Base-by-base conservation (phyloP, 2,888 invertebrate species). In the Cephus pulcher region DNA sequence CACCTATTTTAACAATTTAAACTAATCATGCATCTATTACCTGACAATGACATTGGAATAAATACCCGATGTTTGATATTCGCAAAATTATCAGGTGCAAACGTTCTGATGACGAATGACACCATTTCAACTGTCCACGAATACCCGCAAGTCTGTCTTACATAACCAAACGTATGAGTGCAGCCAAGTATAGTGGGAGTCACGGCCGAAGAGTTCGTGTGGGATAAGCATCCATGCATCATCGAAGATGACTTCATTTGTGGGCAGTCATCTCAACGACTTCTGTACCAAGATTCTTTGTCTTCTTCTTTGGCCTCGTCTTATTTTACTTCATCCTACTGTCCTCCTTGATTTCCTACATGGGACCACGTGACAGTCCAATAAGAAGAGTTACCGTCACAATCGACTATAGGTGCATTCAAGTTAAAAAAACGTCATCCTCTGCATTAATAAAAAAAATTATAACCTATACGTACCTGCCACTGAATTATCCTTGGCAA, bases 231-330 rank as follows among this genome's bases (percentile, higher is more conserved):
- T 89, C 87, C 86, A 85, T 84, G 88, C 87, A 89, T 89, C 85
- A 88, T 84, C 86, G 84, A 86, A 87, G 88, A 89, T 88, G 89
- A 88, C 89, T 89, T 88, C 86, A 88, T 89, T 88, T 86, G 85
- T 86, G 85, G 33, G 34, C 32, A 34, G 71, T 9, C 56, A 23
- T 23, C 23, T 56, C 56, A 23, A 23, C 56, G 23, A 56, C 56
- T 56, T 56, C 56, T 56, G 56, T 56, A 56, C 23, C 23, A 23
- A 56, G 56, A 56, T 56, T 23, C 56, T 56, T 56, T 56, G 56
- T 56, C 56, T 56, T 56, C 56, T 56, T 56, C 23, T 56, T 56
- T 15, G 6, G 9, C 56, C 23, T 56, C 56, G 56, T 56, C 56
- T 56, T 56, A 56, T 56, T 56, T 9, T 56, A 23, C 9, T 23